These are phyloP conservation scores for Geopemphigus sp. DNA, from an alignment of 1,140 invertebrate genomes.

Conservation along the genomic window DNA sequence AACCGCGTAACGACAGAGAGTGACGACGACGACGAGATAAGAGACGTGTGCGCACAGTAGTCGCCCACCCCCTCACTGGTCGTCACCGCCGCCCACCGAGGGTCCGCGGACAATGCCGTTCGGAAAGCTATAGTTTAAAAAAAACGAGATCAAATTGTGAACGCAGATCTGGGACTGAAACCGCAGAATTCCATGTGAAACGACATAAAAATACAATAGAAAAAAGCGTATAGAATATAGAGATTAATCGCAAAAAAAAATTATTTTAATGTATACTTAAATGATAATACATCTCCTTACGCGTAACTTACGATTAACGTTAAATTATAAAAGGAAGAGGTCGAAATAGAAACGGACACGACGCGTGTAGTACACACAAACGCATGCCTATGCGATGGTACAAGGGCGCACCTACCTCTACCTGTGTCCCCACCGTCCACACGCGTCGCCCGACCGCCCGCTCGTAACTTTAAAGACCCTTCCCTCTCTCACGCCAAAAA, in stretches of 20 bases:
- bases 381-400: no score
- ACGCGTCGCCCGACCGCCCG: no score
- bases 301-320: neutral
- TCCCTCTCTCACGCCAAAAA: no score
- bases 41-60: no score
- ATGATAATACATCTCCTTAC: no score
- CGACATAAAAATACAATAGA: conserved; percentile 48
- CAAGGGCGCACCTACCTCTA: no score
- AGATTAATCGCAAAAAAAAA: conserved; percentile 41
- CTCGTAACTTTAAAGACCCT: no score
- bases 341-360: neutral
- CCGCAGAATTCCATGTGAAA: conserved; percentile 48
- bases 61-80: no score
- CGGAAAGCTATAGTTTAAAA: conserved; percentile 44
- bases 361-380: neutral
- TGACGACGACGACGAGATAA: no score
- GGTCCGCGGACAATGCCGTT: neutral
- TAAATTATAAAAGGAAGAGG: neutral
- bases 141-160: conserved; percentile 47
- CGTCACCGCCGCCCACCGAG: neutral
- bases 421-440: no score
- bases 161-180: conserved; percentile 46
- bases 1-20: neutral
- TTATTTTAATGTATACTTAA: neutral
- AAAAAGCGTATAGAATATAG: conserved; percentile 29